Evolutionary conservation across 2,797 vertebrate genomes (phyloP).

Genomic region (Myotis pilosus): DNA sequence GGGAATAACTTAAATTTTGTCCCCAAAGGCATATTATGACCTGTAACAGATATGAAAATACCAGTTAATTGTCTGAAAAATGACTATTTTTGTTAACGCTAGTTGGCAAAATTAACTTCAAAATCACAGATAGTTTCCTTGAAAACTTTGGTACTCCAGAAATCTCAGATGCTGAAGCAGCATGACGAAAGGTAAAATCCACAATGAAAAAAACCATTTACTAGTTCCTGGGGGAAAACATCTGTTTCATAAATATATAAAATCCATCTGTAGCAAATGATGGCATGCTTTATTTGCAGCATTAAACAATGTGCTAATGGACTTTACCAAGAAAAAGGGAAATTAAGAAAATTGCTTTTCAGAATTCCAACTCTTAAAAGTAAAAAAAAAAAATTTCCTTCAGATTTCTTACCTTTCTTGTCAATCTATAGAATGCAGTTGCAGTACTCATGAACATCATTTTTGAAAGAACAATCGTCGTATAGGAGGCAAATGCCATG

Average conservation of each 20-base stretch:
- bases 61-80: neutral
- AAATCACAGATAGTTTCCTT: slow-evolving; percentile 37
- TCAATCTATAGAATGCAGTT: slow-evolving; percentile 85
- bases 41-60: neutral
- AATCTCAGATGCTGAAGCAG: neutral
- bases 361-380: slow-evolving; percentile 14
- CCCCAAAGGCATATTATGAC: neutral
- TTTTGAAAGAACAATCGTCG: slow-evolving; percentile 86
- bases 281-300: neutral
- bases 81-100: slow-evolving; percentile 25
- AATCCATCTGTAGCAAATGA: neutral
- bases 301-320: neutral
- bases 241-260: neutral
- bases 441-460: slow-evolving; percentile 88
- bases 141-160: slow-evolving; percentile 26
- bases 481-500: slow-evolving; percentile 85
- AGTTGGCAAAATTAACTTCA: neutral
- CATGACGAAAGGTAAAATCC: slow-evolving; percentile 4
- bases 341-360: neutral
- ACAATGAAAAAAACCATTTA: neutral
- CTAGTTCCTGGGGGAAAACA: neutral
- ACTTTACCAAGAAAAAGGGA: neutral
- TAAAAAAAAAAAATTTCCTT: neutral
- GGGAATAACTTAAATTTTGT: slow-evolving; percentile 13
- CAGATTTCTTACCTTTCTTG: slow-evolving; percentile 86